These are phyloP conservation scores for Cichlasoma orientale DNA, from an alignment of 2,797 vertebrate genomes.

Conservation along the genomic window DNA sequence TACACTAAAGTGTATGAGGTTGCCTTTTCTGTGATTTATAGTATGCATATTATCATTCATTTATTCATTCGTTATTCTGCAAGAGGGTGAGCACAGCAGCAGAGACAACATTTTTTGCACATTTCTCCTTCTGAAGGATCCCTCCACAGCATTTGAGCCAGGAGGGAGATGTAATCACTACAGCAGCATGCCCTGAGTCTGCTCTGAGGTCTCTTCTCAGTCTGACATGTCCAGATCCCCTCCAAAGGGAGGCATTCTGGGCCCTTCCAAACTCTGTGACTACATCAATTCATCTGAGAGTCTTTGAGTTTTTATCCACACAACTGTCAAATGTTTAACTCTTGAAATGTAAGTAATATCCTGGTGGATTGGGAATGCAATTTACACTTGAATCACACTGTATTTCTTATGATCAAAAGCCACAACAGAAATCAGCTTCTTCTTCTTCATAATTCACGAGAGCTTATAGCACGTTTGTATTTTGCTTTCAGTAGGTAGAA, in stretches of 20 bases:
- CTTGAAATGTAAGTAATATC: background rate
- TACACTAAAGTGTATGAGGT: background rate
- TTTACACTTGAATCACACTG: background rate
- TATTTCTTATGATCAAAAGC: background rate
- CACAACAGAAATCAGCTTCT: background rate
- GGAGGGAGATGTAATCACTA: conserved; percentile 4
- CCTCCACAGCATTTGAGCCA: background rate
- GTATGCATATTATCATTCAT: background rate
- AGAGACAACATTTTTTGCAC: background rate
- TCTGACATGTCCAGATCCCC: background rate
- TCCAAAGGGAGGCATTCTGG: background rate
- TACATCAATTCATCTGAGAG: background rate
- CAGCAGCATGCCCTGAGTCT: background rate
- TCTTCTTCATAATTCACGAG: background rate
- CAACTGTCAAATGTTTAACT: background rate
- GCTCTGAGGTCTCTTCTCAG: background rate
- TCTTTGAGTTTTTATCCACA: background rate
- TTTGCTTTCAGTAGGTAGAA: background rate
- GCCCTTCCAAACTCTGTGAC: background rate
- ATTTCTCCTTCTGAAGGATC: background rate
- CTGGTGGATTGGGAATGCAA: background rate
- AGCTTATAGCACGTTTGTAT: background rate
- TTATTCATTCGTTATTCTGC: background rate
- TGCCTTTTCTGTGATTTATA: background rate
- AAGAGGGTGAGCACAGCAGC: background rate